A percentile compares a stretch with the other conserved stretches of the same genome.
Conservation (phyloP, 2,113 vertebrate species). For the Pelmatolapia mariae region DNA sequence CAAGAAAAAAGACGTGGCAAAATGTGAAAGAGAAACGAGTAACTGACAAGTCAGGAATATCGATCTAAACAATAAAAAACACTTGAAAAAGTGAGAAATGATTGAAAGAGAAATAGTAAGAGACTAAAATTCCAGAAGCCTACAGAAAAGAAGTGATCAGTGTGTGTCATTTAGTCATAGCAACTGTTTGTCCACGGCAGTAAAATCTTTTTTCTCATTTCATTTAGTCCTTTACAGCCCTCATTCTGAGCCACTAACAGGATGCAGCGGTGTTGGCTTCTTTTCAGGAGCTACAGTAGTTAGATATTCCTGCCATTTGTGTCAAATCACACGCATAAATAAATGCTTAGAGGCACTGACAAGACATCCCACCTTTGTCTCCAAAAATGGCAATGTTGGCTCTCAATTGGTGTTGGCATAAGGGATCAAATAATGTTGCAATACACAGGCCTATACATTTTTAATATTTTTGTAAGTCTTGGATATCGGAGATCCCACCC, state of each 20-base stretch:
- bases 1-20: not conserved
- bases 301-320: not conserved
- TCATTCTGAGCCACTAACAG: not conserved
- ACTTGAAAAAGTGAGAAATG: too few species aligned
- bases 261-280: not conserved
- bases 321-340: not conserved
- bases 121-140: not conserved
- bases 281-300: not conserved
- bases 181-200: not conserved
- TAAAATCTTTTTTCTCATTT: not conserved
- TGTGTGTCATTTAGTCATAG: not conserved
- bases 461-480: not conserved
- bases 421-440: not conserved
- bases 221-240: not conserved
- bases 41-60: not conserved
- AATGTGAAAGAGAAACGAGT: not conserved
- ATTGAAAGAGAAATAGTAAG: not conserved
- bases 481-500: not conserved
- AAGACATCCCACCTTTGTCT: not conserved
- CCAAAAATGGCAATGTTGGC: not conserved
- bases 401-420: not conserved
- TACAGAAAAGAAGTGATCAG: not conserved
- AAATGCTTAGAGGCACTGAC: not conserved
- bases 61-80: not conserved
- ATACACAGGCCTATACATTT: not conserved